Evolutionary conservation across 2,888 invertebrate genomes (phyloP).

Genomic region (Phyto melanocephala): DNA sequence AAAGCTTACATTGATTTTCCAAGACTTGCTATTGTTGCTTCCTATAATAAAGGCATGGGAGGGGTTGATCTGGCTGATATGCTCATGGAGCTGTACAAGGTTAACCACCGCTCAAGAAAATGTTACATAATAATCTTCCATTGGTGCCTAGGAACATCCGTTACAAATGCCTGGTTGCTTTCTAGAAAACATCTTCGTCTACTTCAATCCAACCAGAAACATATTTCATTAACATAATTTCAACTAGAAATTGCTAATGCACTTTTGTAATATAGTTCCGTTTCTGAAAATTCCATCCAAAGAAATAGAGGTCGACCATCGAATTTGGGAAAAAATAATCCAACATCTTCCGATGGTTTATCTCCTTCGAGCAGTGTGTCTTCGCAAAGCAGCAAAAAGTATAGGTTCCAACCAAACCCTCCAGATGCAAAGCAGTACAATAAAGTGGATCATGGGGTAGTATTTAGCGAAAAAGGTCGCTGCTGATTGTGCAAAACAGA

Average conservation of each 20-base stretch:
- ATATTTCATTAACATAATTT: no score
- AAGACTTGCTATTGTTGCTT: no score
- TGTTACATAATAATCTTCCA: constrained; percentile 52
- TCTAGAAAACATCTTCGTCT: constrained; percentile 28
- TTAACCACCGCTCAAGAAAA: no score
- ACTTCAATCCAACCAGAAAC: not conserved
- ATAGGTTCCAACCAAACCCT: constrained; percentile 60
- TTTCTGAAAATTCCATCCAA: constrained; percentile 53
- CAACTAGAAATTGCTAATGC: constrained; percentile 55
- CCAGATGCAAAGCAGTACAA: constrained; percentile 55
- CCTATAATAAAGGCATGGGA: no score
- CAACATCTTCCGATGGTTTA: constrained; percentile 18
- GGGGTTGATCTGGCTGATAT: no score
- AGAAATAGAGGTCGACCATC: constrained; percentile 55
- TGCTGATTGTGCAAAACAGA: constrained; percentile 58
- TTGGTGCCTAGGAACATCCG: constrained; percentile 43
- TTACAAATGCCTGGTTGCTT: constrained; percentile 32
- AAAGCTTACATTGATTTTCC: constrained; percentile 50
- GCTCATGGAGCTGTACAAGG: constrained; percentile 10
- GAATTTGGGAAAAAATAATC: constrained; percentile 40
- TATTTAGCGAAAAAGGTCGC: constrained; percentile 62
- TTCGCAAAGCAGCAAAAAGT: constrained; percentile 54
- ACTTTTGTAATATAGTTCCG: constrained; percentile 50
- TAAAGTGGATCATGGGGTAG: constrained; percentile 56
- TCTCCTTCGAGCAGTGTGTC: no score